Base-by-base conservation (phyloP, 2,888 invertebrate species). In the Tyria jacobaeae region DNA sequence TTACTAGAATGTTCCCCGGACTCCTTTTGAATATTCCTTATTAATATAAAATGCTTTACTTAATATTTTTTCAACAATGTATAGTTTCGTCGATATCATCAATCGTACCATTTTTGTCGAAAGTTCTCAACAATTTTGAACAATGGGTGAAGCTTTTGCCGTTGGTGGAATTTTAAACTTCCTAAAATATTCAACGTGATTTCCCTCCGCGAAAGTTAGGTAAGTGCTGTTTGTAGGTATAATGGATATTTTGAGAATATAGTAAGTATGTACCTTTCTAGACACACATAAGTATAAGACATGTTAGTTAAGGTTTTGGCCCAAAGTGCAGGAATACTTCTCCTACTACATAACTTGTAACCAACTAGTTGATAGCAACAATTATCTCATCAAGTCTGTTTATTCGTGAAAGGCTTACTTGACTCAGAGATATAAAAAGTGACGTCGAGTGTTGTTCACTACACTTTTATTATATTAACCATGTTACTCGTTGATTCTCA, bases 401-500 rank as follows among this genome's bases (percentile, higher is more conserved):
- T 31, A 31, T 31, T 31, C 27, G 7, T 31, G 27, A 2, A 31
- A 31, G 27, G 6, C 27, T 31, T 31, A 2, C 27, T 7, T 3
- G 6, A 31, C 27, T 7, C 27, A 31, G 6, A 31, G 3, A 27
- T 27, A 6, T 27, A 27, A 27, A 27, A 3, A 27, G 6, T 27
- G 27, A 27, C 27, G 27, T n/a, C n/a, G n/a, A n/a, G n/a, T n/a
- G n/a, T n/a, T 9, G 3, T 51, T 9, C 31, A 34, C 24, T 50
- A 3, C 10, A 31, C 25, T 27, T 34, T 51, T 5, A 27, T 24
- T 21, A 7, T 17, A 17, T 12, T 31, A 31, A 41, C 6, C 21
- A 21, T 15, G 17, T 54, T 34, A 47, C 35, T 56, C 35, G 56
- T 35, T 48, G 34, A 47, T 59, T 60, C 55, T 60, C 55, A 60